Conservation (phyloP, 2,113 vertebrate genomes). For the Pimephales promelas region DNA sequence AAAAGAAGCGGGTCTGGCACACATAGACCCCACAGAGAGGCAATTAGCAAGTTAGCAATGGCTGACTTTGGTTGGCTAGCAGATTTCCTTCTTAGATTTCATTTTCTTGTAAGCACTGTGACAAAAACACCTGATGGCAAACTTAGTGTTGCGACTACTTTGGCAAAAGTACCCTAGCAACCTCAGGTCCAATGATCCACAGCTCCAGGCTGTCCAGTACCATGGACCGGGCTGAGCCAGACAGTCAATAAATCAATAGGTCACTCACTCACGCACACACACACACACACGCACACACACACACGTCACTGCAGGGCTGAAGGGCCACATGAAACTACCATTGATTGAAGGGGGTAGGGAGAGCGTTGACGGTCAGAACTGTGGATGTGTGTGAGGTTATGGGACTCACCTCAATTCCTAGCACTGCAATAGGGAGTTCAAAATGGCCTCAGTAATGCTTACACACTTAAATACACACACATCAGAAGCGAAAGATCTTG, state of each 20-base stretch:
- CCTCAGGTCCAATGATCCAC: constrained; percentile 52
- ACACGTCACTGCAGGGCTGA: constrained; percentile 76
- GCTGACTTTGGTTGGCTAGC: background rate
- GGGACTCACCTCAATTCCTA: constrained; percentile 51
- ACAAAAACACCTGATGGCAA: background rate
- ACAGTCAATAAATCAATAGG: constrained; percentile 83
- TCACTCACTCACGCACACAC: constrained; percentile 61
- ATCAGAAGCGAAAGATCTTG: constrained; percentile 59
- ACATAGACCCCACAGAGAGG: constrained; percentile 21
- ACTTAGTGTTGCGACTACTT: background rate
- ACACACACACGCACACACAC: constrained; percentile 4
- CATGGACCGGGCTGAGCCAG: constrained; percentile 71
- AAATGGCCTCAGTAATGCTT: constrained; percentile 28
- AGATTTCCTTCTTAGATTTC: background rate
- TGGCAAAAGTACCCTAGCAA: constrained; percentile 32
- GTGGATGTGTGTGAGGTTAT: constrained; percentile 66
- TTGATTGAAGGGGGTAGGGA: constrained; percentile 80
- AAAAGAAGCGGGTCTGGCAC: background rate
- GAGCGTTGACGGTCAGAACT: constrained; percentile 53
- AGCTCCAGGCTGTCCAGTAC: constrained; percentile 67
- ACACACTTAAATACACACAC: constrained; percentile 33
- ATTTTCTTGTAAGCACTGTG: constrained; percentile 3
- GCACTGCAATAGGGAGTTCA: constrained; percentile 36
- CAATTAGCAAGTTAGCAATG: constrained; percentile 20
- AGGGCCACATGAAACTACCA: constrained; percentile 82